Conservation (phyloP, 2,797 vertebrate species). For the Enteromius mattozi region DNA sequence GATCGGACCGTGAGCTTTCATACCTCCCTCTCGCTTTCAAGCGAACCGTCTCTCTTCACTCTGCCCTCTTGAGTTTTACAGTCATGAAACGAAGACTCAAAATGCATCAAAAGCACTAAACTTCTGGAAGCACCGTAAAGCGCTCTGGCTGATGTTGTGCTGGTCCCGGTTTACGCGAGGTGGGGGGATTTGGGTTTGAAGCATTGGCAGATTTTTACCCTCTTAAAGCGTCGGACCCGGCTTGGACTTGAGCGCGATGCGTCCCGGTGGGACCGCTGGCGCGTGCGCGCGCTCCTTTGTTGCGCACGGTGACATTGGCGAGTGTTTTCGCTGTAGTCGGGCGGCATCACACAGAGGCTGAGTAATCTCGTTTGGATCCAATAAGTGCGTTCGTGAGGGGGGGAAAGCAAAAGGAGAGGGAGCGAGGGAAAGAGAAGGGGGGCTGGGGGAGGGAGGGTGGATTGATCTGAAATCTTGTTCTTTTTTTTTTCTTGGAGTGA, state of each 20-base stretch:
- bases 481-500: constrained; percentile 73
- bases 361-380: constrained; percentile 79
- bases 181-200: constrained; percentile 34
- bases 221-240: constrained; percentile 3
- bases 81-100: constrained; percentile 76
- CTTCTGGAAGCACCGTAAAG: constrained; percentile 52
- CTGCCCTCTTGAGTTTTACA: constrained; percentile 78
- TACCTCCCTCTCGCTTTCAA: constrained; percentile 77
- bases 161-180: constrained; percentile 25
- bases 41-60: constrained; percentile 76
- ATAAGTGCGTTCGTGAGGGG: constrained; percentile 68
- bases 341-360: constrained; percentile 72
- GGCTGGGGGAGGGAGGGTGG: constrained; percentile 67
- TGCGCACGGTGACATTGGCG: constrained; percentile 50
- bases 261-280: constrained; percentile 34
- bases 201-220: constrained; percentile 13
- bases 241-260: constrained; percentile 32
- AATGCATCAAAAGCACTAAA: constrained; percentile 73
- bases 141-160: constrained; percentile 12
- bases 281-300: constrained; percentile 46
- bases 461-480: constrained; percentile 83
- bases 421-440: constrained; percentile 54
- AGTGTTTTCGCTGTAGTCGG: constrained; percentile 61
- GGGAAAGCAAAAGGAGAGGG: constrained; percentile 21
- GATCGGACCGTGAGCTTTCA: constrained; percentile 82